These are phyloP conservation scores for Rhabdophis nuchalis DNA, from an alignment of 2,797 vertebrate species.

Conservation along the genomic window DNA sequence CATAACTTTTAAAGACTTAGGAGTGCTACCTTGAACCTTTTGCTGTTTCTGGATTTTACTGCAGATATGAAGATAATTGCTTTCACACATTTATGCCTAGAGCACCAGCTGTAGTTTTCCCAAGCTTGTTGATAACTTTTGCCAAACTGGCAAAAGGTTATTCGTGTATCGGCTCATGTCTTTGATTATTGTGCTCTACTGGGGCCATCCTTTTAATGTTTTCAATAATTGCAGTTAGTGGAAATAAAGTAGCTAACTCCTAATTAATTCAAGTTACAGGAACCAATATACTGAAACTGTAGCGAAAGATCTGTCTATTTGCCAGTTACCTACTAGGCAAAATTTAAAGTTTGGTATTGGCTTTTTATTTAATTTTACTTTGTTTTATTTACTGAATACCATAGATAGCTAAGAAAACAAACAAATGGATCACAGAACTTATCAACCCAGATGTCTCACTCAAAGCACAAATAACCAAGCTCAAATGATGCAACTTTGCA, in stretches of 20 bases:
- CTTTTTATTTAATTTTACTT: neutral
- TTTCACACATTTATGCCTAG: neutral
- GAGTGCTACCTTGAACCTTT: neutral
- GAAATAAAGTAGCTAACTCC: neutral
- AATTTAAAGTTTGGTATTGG: neutral
- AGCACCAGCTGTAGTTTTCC: neutral
- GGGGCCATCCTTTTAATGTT: neutral
- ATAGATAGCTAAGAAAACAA: neutral
- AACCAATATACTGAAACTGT: neutral
- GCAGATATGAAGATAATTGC: neutral
- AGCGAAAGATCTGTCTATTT: neutral
- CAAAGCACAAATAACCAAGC: neutral
- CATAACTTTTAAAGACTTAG: neutral
- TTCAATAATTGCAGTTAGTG: neutral
- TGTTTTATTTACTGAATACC: neutral
- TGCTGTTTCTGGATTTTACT: neutral
- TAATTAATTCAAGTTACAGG: neutral
- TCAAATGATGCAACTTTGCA: neutral
- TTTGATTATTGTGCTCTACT: neutral
- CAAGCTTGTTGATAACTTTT: neutral
- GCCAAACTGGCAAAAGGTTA: neutral
- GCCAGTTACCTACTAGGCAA: neutral
- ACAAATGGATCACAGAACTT: neutral
- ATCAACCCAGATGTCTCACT: neutral
- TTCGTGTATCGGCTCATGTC: neutral